Evolutionary conservation across 2,888 invertebrate genomes (phyloP).

Genomic region (Diadromus collaris): DNA sequence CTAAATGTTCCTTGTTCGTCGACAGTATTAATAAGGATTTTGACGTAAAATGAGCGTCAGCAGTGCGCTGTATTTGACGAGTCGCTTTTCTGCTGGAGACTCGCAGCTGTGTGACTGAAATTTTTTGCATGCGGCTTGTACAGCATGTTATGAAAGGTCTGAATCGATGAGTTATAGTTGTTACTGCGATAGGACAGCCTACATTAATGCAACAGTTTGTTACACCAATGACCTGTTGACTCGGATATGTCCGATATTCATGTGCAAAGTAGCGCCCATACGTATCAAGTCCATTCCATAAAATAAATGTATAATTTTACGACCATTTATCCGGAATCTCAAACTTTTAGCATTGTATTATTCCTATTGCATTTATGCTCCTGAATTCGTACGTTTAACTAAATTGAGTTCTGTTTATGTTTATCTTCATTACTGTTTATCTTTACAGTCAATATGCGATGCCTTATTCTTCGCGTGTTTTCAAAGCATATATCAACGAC

Average conservation of each 20-base stretch:
- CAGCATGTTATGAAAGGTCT: slow-evolving; percentile 4
- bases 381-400: slow-evolving; percentile 37
- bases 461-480: neutral
- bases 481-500: slow-evolving; percentile 2
- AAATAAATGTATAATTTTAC: slow-evolving; percentile 29
- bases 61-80: slow-evolving; percentile 18
- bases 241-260: slow-evolving; percentile 12
- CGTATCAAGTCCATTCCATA: slow-evolving; percentile 61
- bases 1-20: slow-evolving; percentile 5
- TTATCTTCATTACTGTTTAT: no score
- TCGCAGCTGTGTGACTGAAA: slow-evolving; percentile 14
- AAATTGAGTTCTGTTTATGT: slow-evolving; percentile 15
- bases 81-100: slow-evolving; percentile 7
- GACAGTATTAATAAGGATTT: slow-evolving; percentile 25
- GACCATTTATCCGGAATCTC: slow-evolving; percentile 4
- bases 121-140: slow-evolving; percentile 8
- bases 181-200: slow-evolving; percentile 13
- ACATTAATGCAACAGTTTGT: neutral
- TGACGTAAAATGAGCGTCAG: slow-evolving; percentile 2
- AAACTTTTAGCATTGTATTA: slow-evolving; percentile 54
- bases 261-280: slow-evolving; percentile 17
- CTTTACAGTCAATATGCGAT: slow-evolving; percentile 17
- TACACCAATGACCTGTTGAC: neutral
- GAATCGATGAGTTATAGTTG: slow-evolving; percentile 23
- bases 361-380: slow-evolving; percentile 64